These are phyloP conservation scores for Montipora foliosa DNA, from an alignment of 64 coral and sea anemone species.

Conservation along the genomic window DNA sequence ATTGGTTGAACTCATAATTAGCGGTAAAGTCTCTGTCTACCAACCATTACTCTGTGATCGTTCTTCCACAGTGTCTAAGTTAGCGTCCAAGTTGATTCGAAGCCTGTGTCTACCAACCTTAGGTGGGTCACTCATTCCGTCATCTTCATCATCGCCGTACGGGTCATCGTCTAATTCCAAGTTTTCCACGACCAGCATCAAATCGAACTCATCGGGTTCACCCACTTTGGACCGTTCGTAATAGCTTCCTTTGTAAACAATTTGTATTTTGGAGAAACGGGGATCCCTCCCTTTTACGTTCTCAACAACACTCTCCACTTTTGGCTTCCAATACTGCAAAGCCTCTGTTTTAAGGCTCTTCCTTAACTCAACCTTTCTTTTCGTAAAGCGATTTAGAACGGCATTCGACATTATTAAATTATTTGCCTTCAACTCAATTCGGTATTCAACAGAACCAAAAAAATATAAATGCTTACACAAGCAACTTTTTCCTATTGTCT, in stretches of 20 bases:
- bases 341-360: neutral
- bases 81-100: no score
- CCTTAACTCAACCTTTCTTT: neutral
- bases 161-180: slow-evolving; percentile 49
- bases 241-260: slow-evolving; percentile 36
- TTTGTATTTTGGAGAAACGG: slow-evolving; percentile 21
- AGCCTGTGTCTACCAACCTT: neutral
- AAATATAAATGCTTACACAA: no score
- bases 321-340: slow-evolving; percentile 11
- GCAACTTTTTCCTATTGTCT: neutral
- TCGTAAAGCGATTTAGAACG: neutral
- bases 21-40: no score
- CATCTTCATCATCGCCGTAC: slow-evolving; percentile 38
- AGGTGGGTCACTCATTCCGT: slow-evolving; percentile 50
- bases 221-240: slow-evolving; percentile 72
- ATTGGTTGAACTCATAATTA: no score
- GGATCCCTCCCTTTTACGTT: neutral
- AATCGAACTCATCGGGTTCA: slow-evolving; percentile 76
- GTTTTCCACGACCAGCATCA: slow-evolving; percentile 64
- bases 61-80: no score
- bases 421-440: neutral
- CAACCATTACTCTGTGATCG: no score
- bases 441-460: no score
- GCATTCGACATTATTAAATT: neutral
- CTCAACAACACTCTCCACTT: slow-evolving; percentile 30